A percentile compares a stretch with the other conserved stretches of the same genome.
These are phyloP conservation scores for Leptopilina syphax DNA, from an alignment of 2,888 invertebrate genomes.

Conservation along the genomic window DNA sequence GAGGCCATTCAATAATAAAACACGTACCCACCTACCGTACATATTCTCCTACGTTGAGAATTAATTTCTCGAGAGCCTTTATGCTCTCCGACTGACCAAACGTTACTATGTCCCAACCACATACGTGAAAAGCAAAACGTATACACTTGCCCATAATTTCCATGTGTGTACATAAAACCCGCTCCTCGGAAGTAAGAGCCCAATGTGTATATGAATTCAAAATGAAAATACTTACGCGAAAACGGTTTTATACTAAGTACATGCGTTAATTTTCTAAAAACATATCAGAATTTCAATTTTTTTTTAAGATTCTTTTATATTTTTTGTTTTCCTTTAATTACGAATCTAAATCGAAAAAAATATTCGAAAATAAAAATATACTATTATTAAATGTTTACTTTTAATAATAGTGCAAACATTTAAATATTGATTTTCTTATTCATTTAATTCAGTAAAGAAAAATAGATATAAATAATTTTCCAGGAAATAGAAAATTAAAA, in stretches of 20 bases:
- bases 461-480: no score
- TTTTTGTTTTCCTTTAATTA: no score
- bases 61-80: conserved; percentile 76
- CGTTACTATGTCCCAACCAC: conserved; percentile 60
- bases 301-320: no score
- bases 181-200: conserved; percentile 30
- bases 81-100: conserved; percentile 74
- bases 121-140: conserved; percentile 55
- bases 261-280: no score
- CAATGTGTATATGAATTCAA: conserved; percentile 44
- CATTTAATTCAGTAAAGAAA: no score
- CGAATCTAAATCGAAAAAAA: no score
- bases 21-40: conserved; percentile 61
- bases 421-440: no score
- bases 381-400: no score
- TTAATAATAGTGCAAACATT: no score
- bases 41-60: conserved; percentile 64
- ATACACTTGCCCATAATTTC: conserved; percentile 46
- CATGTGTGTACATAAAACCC: conserved; percentile 42
- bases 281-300: no score
- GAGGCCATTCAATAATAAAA: conserved; percentile 75
- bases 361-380: no score
- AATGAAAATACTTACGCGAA: conserved; percentile 54
- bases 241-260: conserved; percentile 48
- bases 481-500: no score